Conservation (phyloP, 37 sponge, comb jelly and placozoan species). For the Tethya wilhelma region DNA sequence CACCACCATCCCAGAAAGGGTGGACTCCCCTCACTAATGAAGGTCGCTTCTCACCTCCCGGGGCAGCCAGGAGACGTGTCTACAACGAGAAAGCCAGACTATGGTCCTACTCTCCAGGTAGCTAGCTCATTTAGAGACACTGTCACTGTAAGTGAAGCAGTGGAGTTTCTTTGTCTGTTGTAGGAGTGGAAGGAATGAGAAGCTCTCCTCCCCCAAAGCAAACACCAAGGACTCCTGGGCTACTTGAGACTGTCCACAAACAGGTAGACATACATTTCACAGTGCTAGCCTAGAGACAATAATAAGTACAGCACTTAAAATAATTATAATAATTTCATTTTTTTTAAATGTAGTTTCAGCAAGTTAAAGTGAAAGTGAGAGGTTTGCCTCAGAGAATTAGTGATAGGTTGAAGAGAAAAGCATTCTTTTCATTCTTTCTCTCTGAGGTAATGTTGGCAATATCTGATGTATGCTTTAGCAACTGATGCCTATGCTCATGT, state of each 20-base stretch:
- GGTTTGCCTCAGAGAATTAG: conserved; percentile 4
- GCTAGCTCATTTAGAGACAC: background rate
- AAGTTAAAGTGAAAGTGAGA: no score
- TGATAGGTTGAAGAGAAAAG: conserved; percentile 45
- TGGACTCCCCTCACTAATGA: conserved; percentile 19
- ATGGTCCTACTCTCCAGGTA: conserved; percentile 66
- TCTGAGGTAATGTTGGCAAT: conserved; percentile 31
- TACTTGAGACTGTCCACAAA: no score
- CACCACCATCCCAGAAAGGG: conserved; percentile 13
- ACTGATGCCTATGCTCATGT: background rate
- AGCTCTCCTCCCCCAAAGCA: no score
- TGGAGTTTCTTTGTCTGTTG: no score
- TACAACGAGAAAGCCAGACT: conserved; percentile 58
- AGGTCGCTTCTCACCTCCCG: conserved; percentile 21
- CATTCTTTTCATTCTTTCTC: conserved; percentile 54
- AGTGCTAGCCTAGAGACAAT: no score
- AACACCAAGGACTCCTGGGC: no score
- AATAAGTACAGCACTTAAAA: no score
- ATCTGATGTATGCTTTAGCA: background rate
- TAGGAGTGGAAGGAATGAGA: no score
- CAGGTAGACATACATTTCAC: no score
- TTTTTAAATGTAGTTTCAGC: no score
- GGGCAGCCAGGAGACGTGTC: conserved; percentile 29
- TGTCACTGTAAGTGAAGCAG: no score
- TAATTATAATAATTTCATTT: no score